These are phyloP conservation scores for Papilio polyxenes DNA, from an alignment of 1,140 invertebrate species.

Conservation along the genomic window DNA sequence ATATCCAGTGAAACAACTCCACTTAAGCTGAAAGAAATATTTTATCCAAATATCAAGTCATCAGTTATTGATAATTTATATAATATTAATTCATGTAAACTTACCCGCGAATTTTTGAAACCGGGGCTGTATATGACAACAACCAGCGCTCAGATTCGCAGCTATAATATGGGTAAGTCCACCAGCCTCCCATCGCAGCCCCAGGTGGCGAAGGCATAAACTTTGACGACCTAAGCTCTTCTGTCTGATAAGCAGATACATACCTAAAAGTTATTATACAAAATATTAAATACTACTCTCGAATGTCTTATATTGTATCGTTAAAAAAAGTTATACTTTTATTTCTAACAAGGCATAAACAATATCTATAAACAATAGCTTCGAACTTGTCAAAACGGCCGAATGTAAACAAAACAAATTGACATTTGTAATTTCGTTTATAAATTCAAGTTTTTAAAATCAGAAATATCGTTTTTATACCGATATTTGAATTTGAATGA, in stretches of 20 bases:
- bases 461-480: neutral
- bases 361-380: neutral
- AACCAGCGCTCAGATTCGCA: conserved; percentile 87
- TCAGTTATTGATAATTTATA: neutral
- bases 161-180: conserved; percentile 90
- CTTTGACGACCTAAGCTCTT: conserved; percentile 84
- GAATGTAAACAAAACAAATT: conserved; percentile 3
- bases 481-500: neutral
- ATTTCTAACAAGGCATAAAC: too few species aligned
- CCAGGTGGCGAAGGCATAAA: conserved; percentile 85
- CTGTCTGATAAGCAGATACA: conserved; percentile 70
- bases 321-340: too few species aligned
- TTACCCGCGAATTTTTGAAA: conserved; percentile 83
- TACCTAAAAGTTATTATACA: conserved; percentile 48
- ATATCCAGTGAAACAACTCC: conserved; percentile 92
- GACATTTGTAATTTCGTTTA: neutral
- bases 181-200: conserved; percentile 86
- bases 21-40: conserved; percentile 80
- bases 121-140: conserved; percentile 88
- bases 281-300: neutral
- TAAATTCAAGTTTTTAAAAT: neutral
- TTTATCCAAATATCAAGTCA: neutral
- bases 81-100: conserved; percentile 20
- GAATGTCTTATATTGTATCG: neutral
- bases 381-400: neutral